Evolutionary conservation across 2,113 vertebrate species (phyloP), one percentile per base, ranked within the genome.

Genomic region (Podarcis muralis): DNA sequence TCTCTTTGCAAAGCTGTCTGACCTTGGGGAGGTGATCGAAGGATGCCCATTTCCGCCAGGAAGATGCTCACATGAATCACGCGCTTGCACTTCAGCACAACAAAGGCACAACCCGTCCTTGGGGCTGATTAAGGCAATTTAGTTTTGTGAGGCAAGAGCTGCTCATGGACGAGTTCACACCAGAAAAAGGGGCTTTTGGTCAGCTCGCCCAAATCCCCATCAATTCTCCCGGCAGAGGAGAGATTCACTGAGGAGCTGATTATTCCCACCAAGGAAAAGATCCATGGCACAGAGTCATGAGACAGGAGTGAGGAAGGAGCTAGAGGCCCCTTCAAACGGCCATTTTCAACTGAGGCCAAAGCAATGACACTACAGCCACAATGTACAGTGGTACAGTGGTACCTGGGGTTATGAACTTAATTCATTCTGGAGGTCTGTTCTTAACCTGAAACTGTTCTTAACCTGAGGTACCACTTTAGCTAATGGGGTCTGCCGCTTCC

Each of bases 61-160:
- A 87, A 94, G 89, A 89, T 0, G 81, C 66, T 81, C 78, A 20
- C 86, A 65, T 83, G 90, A 93, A 93, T 92, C 93, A 94, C 72
- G 78, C 82, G 76, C 35, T 92, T 91, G 75, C 25, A 5, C 32
- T 87, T 86, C 88, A 91, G 77, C 75, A 68, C 88, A 84, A 85
- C 0, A 0, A 78, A 91, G 84, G 83, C 90, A 81, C 80, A 81
- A 22, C 0, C 1, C 13, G 66, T 91, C 93, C 92, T 92, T 95
- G 83, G 4, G 83, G 72, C 91, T 62, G 53, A 91, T 84, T 23
- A 84, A 57, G 76, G 78, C 1, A 27, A 81, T n/a, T 27, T 84
- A 12, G 25, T 76, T 71, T 11, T 12, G 4, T 6, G 30, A 9
- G 20, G 1, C 59, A 37, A 2, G 3, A 20, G 53, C 82, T 1